A percentile compares a stretch with the other conserved stretches of the same genome.
Evolutionary conservation across 1,140 invertebrate genomes (phyloP).

Genomic region (Thalassaphorura encarpata): DNA sequence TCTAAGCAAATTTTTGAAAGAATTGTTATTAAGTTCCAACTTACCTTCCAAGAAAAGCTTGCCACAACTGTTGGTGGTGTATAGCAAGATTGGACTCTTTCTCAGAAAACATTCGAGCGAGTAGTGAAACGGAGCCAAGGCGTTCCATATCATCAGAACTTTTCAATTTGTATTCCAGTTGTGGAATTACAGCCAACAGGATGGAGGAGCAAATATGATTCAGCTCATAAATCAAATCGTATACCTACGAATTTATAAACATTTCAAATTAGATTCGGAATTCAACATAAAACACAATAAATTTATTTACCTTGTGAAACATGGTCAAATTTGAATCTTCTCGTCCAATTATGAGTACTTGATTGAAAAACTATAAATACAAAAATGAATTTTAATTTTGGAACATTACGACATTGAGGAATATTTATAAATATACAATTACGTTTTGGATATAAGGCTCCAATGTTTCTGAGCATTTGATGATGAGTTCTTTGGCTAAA

Average conservation of each 20-base stretch:
- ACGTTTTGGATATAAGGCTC: conserved; percentile 90
- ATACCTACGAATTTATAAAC: conserved; percentile 43
- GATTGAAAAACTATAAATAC: conserved; percentile 77
- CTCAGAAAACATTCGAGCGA: conserved; percentile 95
- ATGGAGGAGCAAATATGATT: conserved; percentile 87
- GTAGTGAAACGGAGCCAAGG: conserved; percentile 72
- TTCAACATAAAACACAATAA: neutral
- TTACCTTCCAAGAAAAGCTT: conserved; percentile 69
- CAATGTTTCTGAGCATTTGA: conserved; percentile 80
- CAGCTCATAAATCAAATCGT: conserved; percentile 93
- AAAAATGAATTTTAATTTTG: conserved; percentile 1
- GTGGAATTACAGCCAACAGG: conserved; percentile 77
- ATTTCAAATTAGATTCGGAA: neutral
- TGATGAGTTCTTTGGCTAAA: conserved; percentile 80
- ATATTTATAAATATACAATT: conserved; percentile 33
- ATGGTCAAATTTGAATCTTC: conserved; percentile 70
- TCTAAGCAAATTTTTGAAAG: neutral
- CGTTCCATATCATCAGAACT: conserved; percentile 73
- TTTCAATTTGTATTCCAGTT: conserved; percentile 85
- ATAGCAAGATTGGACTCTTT: conserved; percentile 80
- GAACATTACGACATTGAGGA: neutral
- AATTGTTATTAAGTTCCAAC: neutral
- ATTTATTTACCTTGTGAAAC: conserved; percentile 52
- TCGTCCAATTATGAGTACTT: conserved; percentile 82
- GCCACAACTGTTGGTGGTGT: conserved; percentile 73